Conservation (phyloP, 1,140 invertebrate genomes). For the Marisa cornuarietis region DNA sequence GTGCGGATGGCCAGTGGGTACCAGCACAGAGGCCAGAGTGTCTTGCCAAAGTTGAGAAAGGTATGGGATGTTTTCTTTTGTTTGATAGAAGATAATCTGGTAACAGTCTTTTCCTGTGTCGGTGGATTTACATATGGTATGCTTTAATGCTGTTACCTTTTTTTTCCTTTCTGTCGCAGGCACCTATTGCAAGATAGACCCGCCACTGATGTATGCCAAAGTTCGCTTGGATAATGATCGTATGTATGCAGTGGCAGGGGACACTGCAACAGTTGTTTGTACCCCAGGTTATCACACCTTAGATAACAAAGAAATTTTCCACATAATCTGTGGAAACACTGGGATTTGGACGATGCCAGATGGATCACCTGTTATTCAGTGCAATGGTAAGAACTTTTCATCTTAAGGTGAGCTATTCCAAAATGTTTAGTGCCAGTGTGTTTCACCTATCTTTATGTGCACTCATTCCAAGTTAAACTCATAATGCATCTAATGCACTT, state of each 20-base stretch:
- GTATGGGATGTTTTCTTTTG: background rate
- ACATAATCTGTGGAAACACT: slow-evolving; percentile 26
- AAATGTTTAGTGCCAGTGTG: no score
- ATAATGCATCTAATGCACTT: no score
- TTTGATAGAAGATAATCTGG: background rate
- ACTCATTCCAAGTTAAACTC: no score
- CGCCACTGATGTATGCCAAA: slow-evolving; percentile 10
- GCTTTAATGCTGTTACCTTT: no score
- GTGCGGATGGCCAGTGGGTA: slow-evolving; percentile 42
- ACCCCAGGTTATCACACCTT: slow-evolving; percentile 24
- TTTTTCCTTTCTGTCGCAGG: no score
- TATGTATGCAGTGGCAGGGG: background rate
- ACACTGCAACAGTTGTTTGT: slow-evolving; percentile 30
- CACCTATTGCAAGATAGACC: background rate
- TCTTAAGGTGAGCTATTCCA: background rate
- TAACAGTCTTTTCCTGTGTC: no score
- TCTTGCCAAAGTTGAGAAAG: slow-evolving; percentile 20
- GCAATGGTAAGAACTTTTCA: slow-evolving; percentile 25
- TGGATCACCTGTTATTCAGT: slow-evolving; percentile 20
- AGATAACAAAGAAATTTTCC: slow-evolving; percentile 25
- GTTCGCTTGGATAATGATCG: background rate
- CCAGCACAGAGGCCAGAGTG: slow-evolving; percentile 39
- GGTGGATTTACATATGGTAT: no score
- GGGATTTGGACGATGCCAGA: slow-evolving; percentile 30
- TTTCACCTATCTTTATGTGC: no score